phyloP scores from a whole-genome alignment of 2,797 vertebrate species.

The Discoglossus pictus region DNA sequence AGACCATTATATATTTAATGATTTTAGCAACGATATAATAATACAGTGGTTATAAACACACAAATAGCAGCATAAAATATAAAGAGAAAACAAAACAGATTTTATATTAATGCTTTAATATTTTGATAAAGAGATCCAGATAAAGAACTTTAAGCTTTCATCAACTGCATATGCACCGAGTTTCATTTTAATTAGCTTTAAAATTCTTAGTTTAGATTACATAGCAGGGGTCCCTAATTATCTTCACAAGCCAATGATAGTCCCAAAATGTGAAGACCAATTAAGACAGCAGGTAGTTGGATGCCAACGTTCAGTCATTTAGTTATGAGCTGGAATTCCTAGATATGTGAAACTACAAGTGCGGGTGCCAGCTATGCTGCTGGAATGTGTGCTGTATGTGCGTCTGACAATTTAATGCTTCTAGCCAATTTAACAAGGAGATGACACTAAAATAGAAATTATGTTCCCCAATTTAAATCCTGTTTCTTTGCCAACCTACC shows the following conservation, averaged over 20 bases:
- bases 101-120: conserved; percentile 18
- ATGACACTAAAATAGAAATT: conserved; percentile 4
- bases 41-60: too few relatives aligned
- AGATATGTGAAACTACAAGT: conserved; percentile 37
- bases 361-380: conserved; percentile 6
- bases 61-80: too few relatives aligned
- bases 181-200: conserved; percentile 69
- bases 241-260: conserved; percentile 64
- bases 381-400: conserved; percentile 12
- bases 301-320: conserved; percentile 61
- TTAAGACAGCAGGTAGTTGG: conserved; percentile 60
- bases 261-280: conserved; percentile 62
- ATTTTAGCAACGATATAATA: too few relatives aligned
- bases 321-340: conserved; percentile 46
- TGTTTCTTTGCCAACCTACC: not conserved
- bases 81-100: not conserved
- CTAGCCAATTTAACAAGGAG: conserved; percentile 2
- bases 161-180: conserved; percentile 47
- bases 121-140: conserved; percentile 20
- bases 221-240: conserved; percentile 64
- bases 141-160: conserved; percentile 50
- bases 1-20: too few relatives aligned
- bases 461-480: conserved; percentile 1
- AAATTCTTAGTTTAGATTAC: conserved; percentile 59
- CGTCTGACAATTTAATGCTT: conserved; percentile 9